Conservation (phyloP, 2,113 vertebrate species). For the Aplodontia rufa region DNA sequence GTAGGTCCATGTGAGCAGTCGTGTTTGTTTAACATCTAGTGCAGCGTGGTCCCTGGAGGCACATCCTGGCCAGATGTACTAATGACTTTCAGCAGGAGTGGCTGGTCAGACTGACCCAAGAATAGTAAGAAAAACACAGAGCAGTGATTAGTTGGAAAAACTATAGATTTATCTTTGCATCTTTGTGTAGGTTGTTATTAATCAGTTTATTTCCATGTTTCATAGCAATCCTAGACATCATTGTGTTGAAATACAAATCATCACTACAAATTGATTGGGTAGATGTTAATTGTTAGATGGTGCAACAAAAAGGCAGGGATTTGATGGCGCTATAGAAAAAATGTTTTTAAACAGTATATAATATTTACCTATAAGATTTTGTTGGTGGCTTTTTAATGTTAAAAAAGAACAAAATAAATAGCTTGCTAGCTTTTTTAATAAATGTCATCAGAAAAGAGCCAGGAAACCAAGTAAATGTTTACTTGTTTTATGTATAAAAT, state of each 20-base stretch:
- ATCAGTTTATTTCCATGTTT: background rate
- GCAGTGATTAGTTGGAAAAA: background rate
- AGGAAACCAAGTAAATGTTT: background rate
- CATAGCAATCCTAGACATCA: constrained; percentile 1
- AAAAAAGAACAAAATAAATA: background rate
- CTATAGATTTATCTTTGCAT: constrained; percentile 1
- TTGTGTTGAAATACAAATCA: background rate
- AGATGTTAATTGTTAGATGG: background rate
- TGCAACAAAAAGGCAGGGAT: constrained; percentile 12
- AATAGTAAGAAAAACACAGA: background rate
- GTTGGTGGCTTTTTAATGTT: constrained; percentile 14
- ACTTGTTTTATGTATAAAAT: constrained; percentile 10
- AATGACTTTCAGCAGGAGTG: background rate
- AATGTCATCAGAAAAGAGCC: background rate
- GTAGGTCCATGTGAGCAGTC: background rate
- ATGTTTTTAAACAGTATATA: background rate
- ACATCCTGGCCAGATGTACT: background rate
- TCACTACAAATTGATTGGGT: background rate
- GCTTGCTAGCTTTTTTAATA: background rate
- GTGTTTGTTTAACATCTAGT: background rate
- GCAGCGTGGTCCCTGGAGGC: background rate
- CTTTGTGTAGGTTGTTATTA: background rate
- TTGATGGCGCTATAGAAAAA: background rate
- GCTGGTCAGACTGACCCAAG: background rate
- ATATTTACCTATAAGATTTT: background rate